These are phyloP conservation scores for Stegodyphus mimosarum DNA, from an alignment of 1,140 invertebrate species.

Conservation along the genomic window DNA sequence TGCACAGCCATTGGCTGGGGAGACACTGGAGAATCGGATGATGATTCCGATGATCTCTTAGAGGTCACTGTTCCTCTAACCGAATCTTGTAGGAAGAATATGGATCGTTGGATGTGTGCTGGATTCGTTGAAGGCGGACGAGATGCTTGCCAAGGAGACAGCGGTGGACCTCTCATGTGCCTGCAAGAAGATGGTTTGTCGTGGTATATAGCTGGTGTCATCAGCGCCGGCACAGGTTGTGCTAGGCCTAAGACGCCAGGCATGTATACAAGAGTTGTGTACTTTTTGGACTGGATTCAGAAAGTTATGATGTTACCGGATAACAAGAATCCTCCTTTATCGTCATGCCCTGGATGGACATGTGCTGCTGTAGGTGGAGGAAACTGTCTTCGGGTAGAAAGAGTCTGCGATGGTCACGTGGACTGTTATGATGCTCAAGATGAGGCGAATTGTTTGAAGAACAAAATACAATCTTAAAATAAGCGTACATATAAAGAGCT, in stretches of 20 bases:
- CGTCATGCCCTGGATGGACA: constrained; percentile 39
- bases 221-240: constrained; percentile 80
- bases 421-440: constrained; percentile 57
- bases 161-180: constrained; percentile 78
- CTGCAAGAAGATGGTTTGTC: constrained; percentile 69
- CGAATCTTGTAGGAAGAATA: constrained; percentile 18
- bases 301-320: neutral
- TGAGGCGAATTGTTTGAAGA: constrained; percentile 19
- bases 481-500: too few relatives aligned
- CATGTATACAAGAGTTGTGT: constrained; percentile 77
- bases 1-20: constrained; percentile 59
- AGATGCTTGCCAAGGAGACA: constrained; percentile 92
- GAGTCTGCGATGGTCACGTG: constrained; percentile 29
- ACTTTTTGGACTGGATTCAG: constrained; percentile 72
- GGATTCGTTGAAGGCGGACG: constrained; percentile 83
- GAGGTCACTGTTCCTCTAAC: constrained; percentile 41
- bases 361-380: constrained; percentile 41
- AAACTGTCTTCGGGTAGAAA: constrained; percentile 5
- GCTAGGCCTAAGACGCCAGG: constrained; percentile 76
- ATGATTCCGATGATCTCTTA: constrained; percentile 38
- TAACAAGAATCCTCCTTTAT: neutral
- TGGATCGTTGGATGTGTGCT: constrained; percentile 82
- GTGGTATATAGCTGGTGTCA: constrained; percentile 75
- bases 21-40: constrained; percentile 20
- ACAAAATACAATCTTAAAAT: neutral